Evolutionary conservation across 2,797 vertebrate genomes (phyloP).

Genomic region (Telmatherina bonti): DNA sequence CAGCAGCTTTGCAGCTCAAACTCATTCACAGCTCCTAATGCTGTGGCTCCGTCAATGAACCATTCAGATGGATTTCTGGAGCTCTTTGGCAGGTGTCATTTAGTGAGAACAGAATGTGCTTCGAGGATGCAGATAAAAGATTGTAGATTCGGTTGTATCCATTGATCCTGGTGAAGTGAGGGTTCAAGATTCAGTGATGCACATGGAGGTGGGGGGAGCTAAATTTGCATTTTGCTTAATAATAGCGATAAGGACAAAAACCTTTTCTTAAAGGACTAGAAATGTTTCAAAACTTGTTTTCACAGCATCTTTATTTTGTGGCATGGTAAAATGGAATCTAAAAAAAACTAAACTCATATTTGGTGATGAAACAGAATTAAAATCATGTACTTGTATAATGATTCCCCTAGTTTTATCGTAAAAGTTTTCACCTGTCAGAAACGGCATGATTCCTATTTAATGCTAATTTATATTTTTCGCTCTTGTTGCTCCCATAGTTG

Average conservation of each 20-base stretch:
- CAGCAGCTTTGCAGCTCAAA: slow-evolving; percentile 56
- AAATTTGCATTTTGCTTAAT: neutral
- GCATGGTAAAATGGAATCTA: neutral
- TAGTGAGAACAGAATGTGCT: slow-evolving; percentile 54
- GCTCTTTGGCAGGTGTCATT: slow-evolving; percentile 73
- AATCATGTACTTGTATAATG: neutral
- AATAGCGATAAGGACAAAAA: slow-evolving; percentile 7
- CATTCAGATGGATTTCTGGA: slow-evolving; percentile 71
- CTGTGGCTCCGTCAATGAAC: slow-evolving; percentile 64
- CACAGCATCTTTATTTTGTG: slow-evolving; percentile 14
- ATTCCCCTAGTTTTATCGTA: neutral
- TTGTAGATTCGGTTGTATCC: slow-evolving; percentile 39
- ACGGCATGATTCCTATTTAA: neutral
- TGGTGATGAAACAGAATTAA: neutral
- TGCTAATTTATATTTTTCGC: neutral
- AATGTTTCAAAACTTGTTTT: neutral
- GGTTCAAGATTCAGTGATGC: neutral
- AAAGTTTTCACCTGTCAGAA: neutral
- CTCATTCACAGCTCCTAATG: slow-evolving; percentile 55
- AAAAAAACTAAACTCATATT: neutral
- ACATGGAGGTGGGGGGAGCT: neutral
- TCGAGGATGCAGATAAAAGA: slow-evolving; percentile 34
- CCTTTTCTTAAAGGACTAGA: neutral
- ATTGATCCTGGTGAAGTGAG: slow-evolving; percentile 35
- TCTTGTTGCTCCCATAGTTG: neutral